Evolutionary conservation across 2,113 vertebrate species (phyloP), one percentile per base, ranked within the genome.

Genomic region (Zeus faber): DNA sequence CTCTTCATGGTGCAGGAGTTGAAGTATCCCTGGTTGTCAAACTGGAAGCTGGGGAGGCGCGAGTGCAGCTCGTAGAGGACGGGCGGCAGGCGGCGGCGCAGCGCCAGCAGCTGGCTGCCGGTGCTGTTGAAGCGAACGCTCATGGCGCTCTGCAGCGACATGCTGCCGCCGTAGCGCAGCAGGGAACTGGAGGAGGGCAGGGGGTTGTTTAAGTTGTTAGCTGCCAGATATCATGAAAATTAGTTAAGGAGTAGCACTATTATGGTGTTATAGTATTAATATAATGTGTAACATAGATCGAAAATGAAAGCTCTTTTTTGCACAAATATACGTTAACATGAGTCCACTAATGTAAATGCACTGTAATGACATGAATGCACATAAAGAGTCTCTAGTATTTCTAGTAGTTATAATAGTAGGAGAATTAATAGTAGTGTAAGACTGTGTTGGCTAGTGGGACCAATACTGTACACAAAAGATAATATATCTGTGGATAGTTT

Each of bases 1-100:
- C 97, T 99, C 77, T 99, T 99, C 97, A 99, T 99, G 58, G 97
- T 99, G 58, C 96, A 99, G 2, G 95, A 99, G 79, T 99, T 99
- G 86, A 98, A 99, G 86, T 99, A 99, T 2, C 97, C 97, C 67
- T 98, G 96, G 92, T 99, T 98, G 88, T 99, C 96, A 7, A 99
- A 99, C 90, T 99, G 96, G 88, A 95, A 98, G 83, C 94, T 93
- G 5, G 97, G 96, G 72, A 97, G 92, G 2, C 95, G 92, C 2
- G 95, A 97, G 85, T 98, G 96, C 54, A 99, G 94, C 77, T 99
- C 97, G 10, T 98, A 98, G 54, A 99, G 91, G 44, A 99, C 97
- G 0, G 97, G 97, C 0, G 96, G 96, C 40, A 99, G 89, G 49
- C 97, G 93, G 18, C 97, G 93, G 0, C 96, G 91, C 79, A 99